Base-by-base conservation (phyloP, 2,113 vertebrate species). In the Ophthalmotilapia sp. region DNA sequence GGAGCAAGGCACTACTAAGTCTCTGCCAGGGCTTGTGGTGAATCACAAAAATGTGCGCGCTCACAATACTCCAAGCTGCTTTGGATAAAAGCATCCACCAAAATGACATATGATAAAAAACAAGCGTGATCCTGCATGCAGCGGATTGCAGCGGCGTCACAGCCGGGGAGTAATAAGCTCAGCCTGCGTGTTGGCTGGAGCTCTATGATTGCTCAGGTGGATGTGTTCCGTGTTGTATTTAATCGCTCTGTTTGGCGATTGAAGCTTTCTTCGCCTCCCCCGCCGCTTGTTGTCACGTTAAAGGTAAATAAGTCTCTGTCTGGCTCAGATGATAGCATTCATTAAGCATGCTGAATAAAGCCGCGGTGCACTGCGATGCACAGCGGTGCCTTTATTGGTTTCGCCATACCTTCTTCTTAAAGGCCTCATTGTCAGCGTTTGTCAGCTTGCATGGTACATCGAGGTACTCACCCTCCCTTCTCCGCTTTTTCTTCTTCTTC, bases 261-360 rank as follows among this genome's bases (percentile, higher is more conserved):
- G 82, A 82, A 77, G 90, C 89, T 75, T 89, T 58, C 88, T 86
- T 70, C 10, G 56, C 87, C 89, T 84, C 90, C 89, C 96, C 96
- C 94, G 93, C 94, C 82, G 90, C 96, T 96, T 82, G 90, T 96
- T 97, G 96, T 97, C 94, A 86, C 95, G 96, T 97, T 97, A 97
- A 97, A 97, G 97, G 97, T 97, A 98, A 98, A 97, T 97, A 97
- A 97, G 95, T 97, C 96, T 95, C 96, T 89, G 91, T 95, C 95
- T 96, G 95, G 93, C 93, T 90, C 93, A 62, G 93, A 80, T 94
- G 85, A 95, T 97, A 96, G 96, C 95, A 96, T 97, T 97, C 97
- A 96, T 97, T 97, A 96, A 94, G 87, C 92, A 58, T 88, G 93
- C 87, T 88, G 91, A 96, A 97, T 96, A 97, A 97, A 97, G 96